These are phyloP conservation scores for Chondrilla cf. caribensis DNA, from an alignment of 37 sponge, comb jelly and placozoan genomes.

Conservation along the genomic window DNA sequence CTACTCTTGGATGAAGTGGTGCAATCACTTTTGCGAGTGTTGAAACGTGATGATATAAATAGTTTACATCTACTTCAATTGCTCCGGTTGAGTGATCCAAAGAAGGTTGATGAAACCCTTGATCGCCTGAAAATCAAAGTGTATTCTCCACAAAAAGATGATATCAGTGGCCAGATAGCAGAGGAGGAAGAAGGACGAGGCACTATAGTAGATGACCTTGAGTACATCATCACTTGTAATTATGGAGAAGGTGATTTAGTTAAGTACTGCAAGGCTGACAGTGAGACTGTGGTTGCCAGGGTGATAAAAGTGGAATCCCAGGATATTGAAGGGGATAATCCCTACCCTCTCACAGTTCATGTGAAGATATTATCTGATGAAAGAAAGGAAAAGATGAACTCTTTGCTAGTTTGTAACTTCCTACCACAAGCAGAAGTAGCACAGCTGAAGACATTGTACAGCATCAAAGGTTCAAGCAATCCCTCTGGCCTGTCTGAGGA, in stretches of 20 bases:
- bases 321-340: background rate
- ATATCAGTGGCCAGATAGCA: background rate
- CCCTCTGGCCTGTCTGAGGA: background rate
- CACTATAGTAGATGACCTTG: background rate
- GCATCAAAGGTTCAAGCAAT: background rate
- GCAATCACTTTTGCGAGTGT: background rate
- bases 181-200: background rate
- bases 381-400: background rate
- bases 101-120: background rate
- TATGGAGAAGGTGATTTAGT: conserved; percentile 18
- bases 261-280: conserved; percentile 1
- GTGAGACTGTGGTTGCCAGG: background rate
- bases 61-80: background rate
- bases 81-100: background rate
- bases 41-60: background rate
- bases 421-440: background rate
- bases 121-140: background rate
- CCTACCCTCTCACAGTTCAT: background rate
- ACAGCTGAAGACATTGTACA: background rate
- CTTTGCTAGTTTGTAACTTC: conserved; percentile 24
- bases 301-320: background rate
- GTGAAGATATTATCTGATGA: background rate
- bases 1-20: background rate
- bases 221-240: background rate
- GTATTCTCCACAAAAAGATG: background rate